Evolutionary conservation across 2,113 vertebrate species (phyloP), one percentile per base, ranked within the genome.

Genomic region (Colaptes auratus): DNA sequence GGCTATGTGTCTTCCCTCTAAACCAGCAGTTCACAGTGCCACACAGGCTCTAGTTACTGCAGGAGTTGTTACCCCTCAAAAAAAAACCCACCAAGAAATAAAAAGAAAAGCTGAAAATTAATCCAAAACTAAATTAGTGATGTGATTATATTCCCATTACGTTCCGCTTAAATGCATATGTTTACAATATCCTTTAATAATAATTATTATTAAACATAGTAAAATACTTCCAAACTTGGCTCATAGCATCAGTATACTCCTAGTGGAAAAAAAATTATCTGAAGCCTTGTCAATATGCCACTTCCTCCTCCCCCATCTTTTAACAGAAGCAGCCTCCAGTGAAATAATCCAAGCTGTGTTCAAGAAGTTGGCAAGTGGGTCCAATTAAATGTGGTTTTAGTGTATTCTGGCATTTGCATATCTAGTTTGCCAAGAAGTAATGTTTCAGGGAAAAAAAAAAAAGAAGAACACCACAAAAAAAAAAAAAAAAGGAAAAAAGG

Each of bases 321-420:
- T 98, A 98, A 98, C 98, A 98, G 98, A 98, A 98, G 97, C 98
- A 98, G 98, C 97, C 97, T 98, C 97, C 98, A 98, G 98, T 97
- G 97, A 97, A 97, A 98, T 98, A 98, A 98, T 98, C 98, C 98
- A 98, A 98, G 98, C 98, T 98, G 98, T 98, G 98, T 98, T 98
- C 98, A 98, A 98, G 98, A 98, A 98, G 97, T 98, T 98, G 98
- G 98, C 98, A 98, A 98, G 98, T 98, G 97, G 98, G 98, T 97
- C 98, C 98, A 98, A 98, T 98, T 98, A 98, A 98, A 98, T 98
- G 98, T 98, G 98, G 98, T 98, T 98, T 98, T 98, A 98, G 98
- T 98, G 98, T 98, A 98, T 98, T 98, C 98, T 98, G 97, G 98
- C 97, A 97, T 98, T 98, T 98, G 98, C 98, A 98, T 98, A 97